Evolutionary conservation across 2,113 vertebrate species (phyloP).

Genomic region (Pedetes capensis): DNA sequence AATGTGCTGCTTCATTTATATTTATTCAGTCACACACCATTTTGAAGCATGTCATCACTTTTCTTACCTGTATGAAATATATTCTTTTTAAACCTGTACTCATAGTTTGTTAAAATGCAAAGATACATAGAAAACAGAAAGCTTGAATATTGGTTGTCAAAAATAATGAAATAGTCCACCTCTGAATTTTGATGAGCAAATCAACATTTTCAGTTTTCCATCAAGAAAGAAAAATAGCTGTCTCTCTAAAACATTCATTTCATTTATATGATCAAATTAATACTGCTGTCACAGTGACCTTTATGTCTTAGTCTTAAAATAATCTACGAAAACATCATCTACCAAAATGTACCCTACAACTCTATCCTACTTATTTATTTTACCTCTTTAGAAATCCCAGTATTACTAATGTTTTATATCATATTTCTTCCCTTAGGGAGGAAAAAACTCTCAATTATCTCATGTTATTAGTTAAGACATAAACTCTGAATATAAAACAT

Average conservation of each 20-base stretch:
- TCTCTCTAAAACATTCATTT: not conserved
- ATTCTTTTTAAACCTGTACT: conserved; percentile 11
- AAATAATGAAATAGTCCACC: conserved; percentile 43
- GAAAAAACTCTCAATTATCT: not conserved
- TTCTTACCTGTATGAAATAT: not conserved
- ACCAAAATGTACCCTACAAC: not conserved
- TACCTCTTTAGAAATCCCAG: not conserved
- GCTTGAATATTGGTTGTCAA: conserved; percentile 61
- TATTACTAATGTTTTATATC: not conserved
- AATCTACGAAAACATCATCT: conserved; percentile 24
- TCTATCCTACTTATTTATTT: not conserved
- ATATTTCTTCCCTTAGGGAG: not conserved
- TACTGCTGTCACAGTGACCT: conserved; percentile 43
- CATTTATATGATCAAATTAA: conserved; percentile 57
- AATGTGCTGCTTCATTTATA: not conserved
- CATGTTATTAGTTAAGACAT: not conserved
- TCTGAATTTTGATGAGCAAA: conserved; percentile 71
- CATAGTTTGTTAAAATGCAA: conserved; percentile 15
- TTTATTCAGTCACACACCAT: conserved; percentile 28
- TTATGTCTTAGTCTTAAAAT: conserved; percentile 20
- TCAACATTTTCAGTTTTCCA: conserved; percentile 51
- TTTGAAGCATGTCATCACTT: conserved; percentile 26
- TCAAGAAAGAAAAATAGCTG: conserved; percentile 49
- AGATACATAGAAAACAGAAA: conserved; percentile 62
- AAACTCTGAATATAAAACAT: not conserved